Conservation (phyloP, 2,888 invertebrate species). For the Amblyjoppa proteus region DNA sequence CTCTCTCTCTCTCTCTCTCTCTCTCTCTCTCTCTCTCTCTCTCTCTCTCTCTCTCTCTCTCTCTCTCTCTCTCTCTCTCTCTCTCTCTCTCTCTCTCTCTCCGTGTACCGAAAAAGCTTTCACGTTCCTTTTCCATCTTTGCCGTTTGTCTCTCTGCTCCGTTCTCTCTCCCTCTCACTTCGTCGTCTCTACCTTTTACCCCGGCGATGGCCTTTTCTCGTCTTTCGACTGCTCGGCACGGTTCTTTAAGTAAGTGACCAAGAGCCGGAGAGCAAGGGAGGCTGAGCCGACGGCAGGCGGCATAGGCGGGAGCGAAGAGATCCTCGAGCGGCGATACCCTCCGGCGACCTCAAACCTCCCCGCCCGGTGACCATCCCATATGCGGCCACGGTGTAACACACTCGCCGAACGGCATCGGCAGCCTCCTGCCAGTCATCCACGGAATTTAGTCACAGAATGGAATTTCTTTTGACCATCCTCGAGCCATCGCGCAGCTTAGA, state of each 20-base stretch:
- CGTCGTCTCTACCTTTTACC: slow-evolving; percentile 46
- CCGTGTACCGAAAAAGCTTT: slow-evolving; percentile 54
- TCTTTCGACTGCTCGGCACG: slow-evolving; percentile 39
- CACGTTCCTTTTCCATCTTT: slow-evolving; percentile 53
- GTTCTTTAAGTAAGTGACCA: slow-evolving; percentile 66
- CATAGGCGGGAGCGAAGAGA: slow-evolving; percentile 74
- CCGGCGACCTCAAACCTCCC: slow-evolving; percentile 79
- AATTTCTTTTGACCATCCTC: slow-evolving; percentile 80
- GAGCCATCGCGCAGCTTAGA: slow-evolving; percentile 31
- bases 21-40: slow-evolving; percentile 27
- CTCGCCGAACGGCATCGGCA: slow-evolving; percentile 67
- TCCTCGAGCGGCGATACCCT: slow-evolving; percentile 80
- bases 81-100: slow-evolving; percentile 22
- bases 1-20: no score
- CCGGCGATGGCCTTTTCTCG: slow-evolving; percentile 46
- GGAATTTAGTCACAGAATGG: slow-evolving; percentile 83
- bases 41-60: slow-evolving; percentile 52
- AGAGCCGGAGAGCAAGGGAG: slow-evolving; percentile 60
- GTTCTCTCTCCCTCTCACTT: not conserved
- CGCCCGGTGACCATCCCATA: slow-evolving; percentile 73
- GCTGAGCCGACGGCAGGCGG: slow-evolving; percentile 53
- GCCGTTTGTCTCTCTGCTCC: slow-evolving; percentile 30
- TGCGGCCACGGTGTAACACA: slow-evolving; percentile 62
- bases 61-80: slow-evolving; percentile 52
- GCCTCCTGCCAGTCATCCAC: slow-evolving; percentile 82